Conservation (phyloP, 2,113 vertebrate genomes). For the Phaethornis superciliosus region DNA sequence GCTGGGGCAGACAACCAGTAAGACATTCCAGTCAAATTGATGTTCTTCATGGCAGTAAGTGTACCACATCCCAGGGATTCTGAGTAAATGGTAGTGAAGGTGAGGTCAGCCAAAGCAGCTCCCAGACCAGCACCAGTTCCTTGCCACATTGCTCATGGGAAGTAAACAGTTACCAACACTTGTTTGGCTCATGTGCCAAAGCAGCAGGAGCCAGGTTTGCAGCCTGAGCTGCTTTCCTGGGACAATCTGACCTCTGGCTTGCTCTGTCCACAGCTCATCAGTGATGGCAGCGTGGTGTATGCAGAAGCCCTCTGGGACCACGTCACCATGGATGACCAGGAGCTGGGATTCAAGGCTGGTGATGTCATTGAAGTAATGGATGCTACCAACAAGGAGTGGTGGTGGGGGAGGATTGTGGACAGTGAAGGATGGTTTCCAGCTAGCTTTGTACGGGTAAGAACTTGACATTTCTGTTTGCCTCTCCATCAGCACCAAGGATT, state of each 20-base stretch:
- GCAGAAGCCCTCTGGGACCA: conserved; percentile 98
- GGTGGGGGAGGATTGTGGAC: conserved; percentile 94
- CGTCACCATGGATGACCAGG: conserved; percentile 97
- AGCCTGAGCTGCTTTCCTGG: accelerated
- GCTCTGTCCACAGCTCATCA: conserved; percentile 88
- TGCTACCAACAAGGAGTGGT: conserved; percentile 96
- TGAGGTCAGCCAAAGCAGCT: not conserved
- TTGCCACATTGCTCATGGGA: accelerated
- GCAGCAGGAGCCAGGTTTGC: not conserved
- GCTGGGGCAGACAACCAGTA: not conserved
- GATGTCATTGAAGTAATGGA: conserved; percentile 97
- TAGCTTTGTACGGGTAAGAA: conserved; percentile 92
- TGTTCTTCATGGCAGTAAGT: not conserved
- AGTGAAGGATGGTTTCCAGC: conserved; percentile 97
- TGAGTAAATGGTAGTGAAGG: not conserved
- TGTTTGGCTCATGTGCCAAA: not conserved
- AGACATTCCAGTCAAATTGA: not conserved
- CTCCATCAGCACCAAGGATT: not conserved
- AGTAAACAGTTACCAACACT: accelerated
- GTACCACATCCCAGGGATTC: not conserved
- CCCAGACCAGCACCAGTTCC: not conserved
- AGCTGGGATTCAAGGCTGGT: conserved; percentile 94
- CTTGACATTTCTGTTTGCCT: not conserved
- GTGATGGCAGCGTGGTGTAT: conserved; percentile 94
- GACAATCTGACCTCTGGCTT: not conserved